These are phyloP conservation scores for Pseudomyrmex flavicornis DNA, from an alignment of 1,140 invertebrate genomes.

Conservation along the genomic window DNA sequence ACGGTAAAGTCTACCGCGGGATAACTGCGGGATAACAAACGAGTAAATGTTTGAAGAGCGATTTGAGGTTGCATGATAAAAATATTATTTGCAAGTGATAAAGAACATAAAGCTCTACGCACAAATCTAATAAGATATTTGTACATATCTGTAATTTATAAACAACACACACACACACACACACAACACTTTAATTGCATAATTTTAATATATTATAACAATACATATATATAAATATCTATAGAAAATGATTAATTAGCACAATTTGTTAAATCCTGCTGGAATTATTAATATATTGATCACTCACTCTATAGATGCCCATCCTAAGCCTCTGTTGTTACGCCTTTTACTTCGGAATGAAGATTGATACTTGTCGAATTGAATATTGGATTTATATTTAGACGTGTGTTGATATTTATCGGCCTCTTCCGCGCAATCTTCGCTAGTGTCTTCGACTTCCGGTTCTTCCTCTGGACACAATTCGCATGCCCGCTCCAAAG, in stretches of 20 bases:
- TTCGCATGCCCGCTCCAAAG: slow-evolving; percentile 93
- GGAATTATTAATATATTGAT: background rate
- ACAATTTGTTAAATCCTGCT: background rate
- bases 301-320: slow-evolving; percentile 68
- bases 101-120: too few relatives aligned
- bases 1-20: slow-evolving; percentile 49
- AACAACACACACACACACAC: too few relatives aligned
- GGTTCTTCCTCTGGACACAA: slow-evolving; percentile 92
- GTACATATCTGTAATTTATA: too few relatives aligned
- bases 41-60: background rate
- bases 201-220: too few relatives aligned
- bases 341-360: slow-evolving; percentile 17
- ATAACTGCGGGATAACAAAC: slow-evolving; percentile 68
- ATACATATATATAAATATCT: too few relatives aligned
- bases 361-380: slow-evolving; percentile 12
- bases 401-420: slow-evolving; percentile 61
- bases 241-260: too few relatives aligned
- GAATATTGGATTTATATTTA: slow-evolving; percentile 6
- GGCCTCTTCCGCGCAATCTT: slow-evolving; percentile 76
- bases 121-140: too few relatives aligned
- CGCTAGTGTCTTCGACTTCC: slow-evolving; percentile 78
- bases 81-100: slow-evolving; percentile 7
- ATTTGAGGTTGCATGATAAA: background rate
- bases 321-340: slow-evolving; percentile 55
- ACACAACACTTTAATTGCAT: too few relatives aligned